Conservation (phyloP, 1,140 invertebrate genomes). For the Solen grandis region DNA sequence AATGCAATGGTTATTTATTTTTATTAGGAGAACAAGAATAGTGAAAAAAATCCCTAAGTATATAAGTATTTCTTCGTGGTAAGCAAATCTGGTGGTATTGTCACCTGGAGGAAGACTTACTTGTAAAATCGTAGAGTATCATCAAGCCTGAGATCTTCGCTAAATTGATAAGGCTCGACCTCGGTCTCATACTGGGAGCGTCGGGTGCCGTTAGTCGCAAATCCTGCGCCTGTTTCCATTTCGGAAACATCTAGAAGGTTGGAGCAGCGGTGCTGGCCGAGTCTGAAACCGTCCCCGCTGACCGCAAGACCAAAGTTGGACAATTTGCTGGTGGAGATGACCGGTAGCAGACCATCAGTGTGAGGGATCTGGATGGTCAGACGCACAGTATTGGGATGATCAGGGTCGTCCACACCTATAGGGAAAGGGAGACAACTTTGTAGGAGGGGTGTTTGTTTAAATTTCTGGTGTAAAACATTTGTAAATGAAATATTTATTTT, state of each 20-base stretch:
- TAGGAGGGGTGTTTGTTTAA: too few relatives aligned
- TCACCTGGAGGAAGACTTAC: too few relatives aligned
- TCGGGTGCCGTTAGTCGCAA: slow-evolving; percentile 75
- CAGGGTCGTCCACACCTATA: slow-evolving; percentile 74
- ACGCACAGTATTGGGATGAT: slow-evolving; percentile 76
- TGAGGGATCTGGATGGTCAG: slow-evolving; percentile 80
- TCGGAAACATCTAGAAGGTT: slow-evolving; percentile 77
- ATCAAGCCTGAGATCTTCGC: slow-evolving; percentile 68
- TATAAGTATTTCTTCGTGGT: too few relatives aligned
- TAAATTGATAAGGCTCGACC: slow-evolving; percentile 78
- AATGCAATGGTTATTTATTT: too few relatives aligned
- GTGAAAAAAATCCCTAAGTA: too few relatives aligned
- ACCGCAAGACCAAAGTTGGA: slow-evolving; percentile 80
- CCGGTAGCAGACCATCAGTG: slow-evolving; percentile 80
- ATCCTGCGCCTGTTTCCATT: slow-evolving; percentile 70
- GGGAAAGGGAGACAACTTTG: too few relatives aligned
- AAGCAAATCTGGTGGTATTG: too few relatives aligned
- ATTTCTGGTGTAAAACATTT: slow-evolving; percentile 4
- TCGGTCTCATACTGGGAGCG: slow-evolving; percentile 70
- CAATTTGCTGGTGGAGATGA: slow-evolving; percentile 77
- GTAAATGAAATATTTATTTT: background rate
- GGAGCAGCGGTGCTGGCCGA: slow-evolving; percentile 79
- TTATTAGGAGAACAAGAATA: too few relatives aligned
- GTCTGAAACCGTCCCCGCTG: slow-evolving; percentile 74
- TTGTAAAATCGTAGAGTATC: slow-evolving; percentile 77